These are phyloP conservation scores for Pocillopora grandis DNA, from an alignment of 92 coral and sea anemone species.

Conservation along the genomic window DNA sequence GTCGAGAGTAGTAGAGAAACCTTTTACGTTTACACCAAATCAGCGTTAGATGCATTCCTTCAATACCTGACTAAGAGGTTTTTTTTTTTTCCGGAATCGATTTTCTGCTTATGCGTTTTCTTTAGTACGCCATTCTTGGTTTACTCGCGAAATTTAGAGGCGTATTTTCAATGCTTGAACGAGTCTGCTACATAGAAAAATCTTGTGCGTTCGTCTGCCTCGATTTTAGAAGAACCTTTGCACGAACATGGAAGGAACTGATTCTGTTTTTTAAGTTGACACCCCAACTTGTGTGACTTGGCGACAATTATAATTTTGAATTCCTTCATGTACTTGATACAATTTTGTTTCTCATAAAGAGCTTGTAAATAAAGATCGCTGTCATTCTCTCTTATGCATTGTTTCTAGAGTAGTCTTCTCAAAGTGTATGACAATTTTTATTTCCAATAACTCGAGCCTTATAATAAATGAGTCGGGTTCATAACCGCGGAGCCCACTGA, in stretches of 20 bases:
- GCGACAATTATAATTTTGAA: too few species aligned
- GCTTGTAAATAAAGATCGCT: slow-evolving; percentile 2
- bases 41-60: too few species aligned
- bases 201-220: neutral
- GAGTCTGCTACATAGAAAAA: neutral
- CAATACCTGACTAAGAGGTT: neutral
- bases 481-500: too few species aligned
- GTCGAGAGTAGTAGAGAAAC: too few species aligned
- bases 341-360: neutral
- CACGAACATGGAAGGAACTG: neutral
- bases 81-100: neutral
- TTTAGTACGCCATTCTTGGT: neutral
- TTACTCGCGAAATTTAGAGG: neutral
- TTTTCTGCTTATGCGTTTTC: neutral
- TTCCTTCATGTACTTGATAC: neutral
- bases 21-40: too few species aligned
- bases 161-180: neutral
- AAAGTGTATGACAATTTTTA: too few species aligned
- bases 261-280: neutral
- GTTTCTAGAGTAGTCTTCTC: too few species aligned
- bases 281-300: too few species aligned
- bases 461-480: too few species aligned
- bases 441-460: too few species aligned
- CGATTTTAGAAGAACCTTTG: neutral
- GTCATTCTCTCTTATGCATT: neutral